Base-by-base conservation (phyloP, 2,797 vertebrate species). In the Ptychadena robeensis region DNA sequence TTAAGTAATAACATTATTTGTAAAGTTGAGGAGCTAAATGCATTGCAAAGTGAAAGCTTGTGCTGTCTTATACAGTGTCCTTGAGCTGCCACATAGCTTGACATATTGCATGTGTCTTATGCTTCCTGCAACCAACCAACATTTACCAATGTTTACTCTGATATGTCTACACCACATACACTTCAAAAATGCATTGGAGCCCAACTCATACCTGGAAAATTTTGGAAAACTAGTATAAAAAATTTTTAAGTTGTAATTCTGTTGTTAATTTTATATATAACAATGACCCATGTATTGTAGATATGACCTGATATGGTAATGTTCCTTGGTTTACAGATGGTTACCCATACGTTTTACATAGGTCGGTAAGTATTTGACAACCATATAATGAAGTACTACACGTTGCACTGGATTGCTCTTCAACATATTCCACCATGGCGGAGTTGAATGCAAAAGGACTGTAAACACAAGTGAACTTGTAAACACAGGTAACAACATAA, bases 1-100 rank as follows among this genome's bases (percentile, higher is more conserved):
- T 80, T 73, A 72, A 73, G 57, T 73, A 44, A 44, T 72, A 77
- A 48, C 48, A 79, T 72, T 30, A 65, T 73, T 80, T 80, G 79
- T 34, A 73, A 44, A 18, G 64, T 65, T 48, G 40, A 68, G 40
- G 22, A 35, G 66, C 66, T 48, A n/a, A 31, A 59, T 22, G n/a
- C 12, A 65, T 73, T 48, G 31, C 57, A 81, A 69, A 22, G 44
- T 35, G 34, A 73, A 32, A 35, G 70, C 22, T 34, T 27, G 25
- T 10, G 72, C 37, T 30, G 38, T 66, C 69, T 67, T 35, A 65
- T 44, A 65, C 44, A 73, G 35, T 81, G 80, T 10, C 31, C 40
- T 57, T 27, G 11, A 61, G 25, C 44, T 75, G 27, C 38, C 80
- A 68, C 25, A 61, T 6, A 74, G 27, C 65, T 44, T 31, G 31